phyloP scores from a whole-genome alignment of 64 coral and sea anemone genomes.

The Dendrophyllia cribrosa region DNA sequence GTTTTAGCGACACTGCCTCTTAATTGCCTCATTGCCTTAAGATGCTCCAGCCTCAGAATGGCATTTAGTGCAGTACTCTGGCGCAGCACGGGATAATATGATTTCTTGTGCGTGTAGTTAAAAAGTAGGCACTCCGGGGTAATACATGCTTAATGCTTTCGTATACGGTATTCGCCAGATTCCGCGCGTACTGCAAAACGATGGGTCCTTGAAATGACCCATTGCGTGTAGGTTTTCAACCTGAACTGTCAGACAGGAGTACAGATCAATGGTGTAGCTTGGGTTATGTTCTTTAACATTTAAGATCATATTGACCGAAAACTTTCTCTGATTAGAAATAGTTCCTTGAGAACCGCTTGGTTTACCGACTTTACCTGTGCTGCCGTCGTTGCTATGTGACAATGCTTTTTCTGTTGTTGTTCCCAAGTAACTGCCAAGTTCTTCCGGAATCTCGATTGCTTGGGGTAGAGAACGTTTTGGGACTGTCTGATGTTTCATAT shows the following conservation, averaged over 20 bases:
- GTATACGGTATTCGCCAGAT: conserved; percentile 13
- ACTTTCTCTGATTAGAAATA: conserved; percentile 21
- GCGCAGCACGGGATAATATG: conserved; percentile 15
- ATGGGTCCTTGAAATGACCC: background rate
- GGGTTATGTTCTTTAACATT: conserved; percentile 25
- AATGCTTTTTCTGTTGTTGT: background rate
- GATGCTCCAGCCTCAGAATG: conserved; percentile 44
- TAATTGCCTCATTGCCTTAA: conserved; percentile 30
- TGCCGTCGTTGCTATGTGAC: conserved; percentile 17
- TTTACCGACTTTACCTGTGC: background rate
- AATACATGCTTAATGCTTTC: conserved; percentile 8
- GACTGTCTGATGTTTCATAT: background rate
- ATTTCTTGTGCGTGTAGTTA: background rate
- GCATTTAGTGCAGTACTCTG: conserved; percentile 43
- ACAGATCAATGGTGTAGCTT: conserved; percentile 14
- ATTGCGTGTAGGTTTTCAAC: background rate
- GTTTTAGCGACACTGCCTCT: too few species aligned
- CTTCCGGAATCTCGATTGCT: conserved; percentile 4
- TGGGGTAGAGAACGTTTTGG: background rate
- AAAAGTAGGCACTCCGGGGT: conserved; percentile 5
- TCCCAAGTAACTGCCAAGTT: conserved; percentile 3
- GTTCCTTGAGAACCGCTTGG: conserved; percentile 26
- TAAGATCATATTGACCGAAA: conserved; percentile 34
- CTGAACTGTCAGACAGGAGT: background rate
- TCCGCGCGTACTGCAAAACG: too few species aligned